Base-by-base conservation (phyloP, 2,888 invertebrate species). In the Tanypteryx hageni region DNA sequence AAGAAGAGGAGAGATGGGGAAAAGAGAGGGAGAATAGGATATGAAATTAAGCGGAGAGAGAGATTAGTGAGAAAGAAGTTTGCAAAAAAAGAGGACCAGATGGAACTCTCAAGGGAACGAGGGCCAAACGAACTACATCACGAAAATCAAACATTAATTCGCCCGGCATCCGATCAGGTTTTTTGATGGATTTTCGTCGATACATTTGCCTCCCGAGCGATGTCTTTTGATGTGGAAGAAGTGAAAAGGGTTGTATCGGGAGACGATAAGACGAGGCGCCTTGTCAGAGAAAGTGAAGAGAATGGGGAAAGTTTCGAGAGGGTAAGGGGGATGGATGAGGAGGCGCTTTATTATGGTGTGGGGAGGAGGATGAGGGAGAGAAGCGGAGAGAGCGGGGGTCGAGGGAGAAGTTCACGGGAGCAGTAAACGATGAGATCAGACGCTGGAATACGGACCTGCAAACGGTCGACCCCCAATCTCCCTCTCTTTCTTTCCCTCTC, bases 361-460 rank as follows among this genome's bases (percentile, higher is more conserved):
- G 7, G 14, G 11, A 31, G 31, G 14, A 31, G 16, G 59, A 22
- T 22, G 58, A 14, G 86, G 61, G 86, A 27, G 9, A 16, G 59
- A 27, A 16, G 18, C 14, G 22, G 44, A 83, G 18, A 44, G n/a
- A n/a, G 31, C 18, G 18, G 27, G 16, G 61, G 14, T 16, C 31
- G 16, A 2, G 9, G 14, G 86, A 16, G 61, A 31, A 59, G 58
- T 86, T 31, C 22, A 64, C 89, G 64, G 89, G 64, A 68, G 89
- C 83, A 44, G 57, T 83, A 83, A 83, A 83, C 89, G 89, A 89
- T 89, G 89, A 89, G 89, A 31, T 89, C 89, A 89, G 64, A 89
- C 59, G 59, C 86, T 27, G 58, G 86, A 86, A 86, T 64, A 64
- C 86, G 61, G 16, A 61, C 7, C 5, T 85, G 57, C 85, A 18